Evolutionary conservation across 2,113 vertebrate species (phyloP).

Genomic region (Paracanthobrama guichenoti): DNA sequence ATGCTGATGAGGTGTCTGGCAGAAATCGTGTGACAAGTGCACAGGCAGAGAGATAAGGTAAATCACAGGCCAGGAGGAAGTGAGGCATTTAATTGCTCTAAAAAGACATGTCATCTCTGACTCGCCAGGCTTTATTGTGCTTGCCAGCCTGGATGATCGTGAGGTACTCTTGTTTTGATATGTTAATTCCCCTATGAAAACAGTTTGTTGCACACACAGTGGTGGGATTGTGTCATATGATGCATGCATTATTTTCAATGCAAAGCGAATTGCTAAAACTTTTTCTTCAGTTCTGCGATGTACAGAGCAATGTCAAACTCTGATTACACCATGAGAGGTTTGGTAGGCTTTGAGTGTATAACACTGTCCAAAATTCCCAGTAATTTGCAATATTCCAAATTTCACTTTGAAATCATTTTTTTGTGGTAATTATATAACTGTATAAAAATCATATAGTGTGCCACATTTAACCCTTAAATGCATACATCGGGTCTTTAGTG

Average conservation of each 20-base stretch:
- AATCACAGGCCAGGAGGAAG: constrained; percentile 68
- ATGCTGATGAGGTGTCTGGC: constrained; percentile 55
- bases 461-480: not conserved
- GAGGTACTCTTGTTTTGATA: constrained; percentile 65
- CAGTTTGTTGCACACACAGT: constrained; percentile 59
- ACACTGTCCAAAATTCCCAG: not conserved
- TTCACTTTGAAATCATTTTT: not conserved
- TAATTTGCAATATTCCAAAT: not conserved
- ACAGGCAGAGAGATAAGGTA: constrained; percentile 65
- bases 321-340: not conserved
- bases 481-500: no score
- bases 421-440: not conserved
- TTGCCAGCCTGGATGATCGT: constrained; percentile 66
- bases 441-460: not conserved
- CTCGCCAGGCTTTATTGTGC: constrained; percentile 59
- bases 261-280: not conserved
- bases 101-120: constrained; percentile 65
- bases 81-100: constrained; percentile 71
- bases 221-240: constrained; percentile 39
- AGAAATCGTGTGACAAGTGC: constrained; percentile 62
- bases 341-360: not conserved
- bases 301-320: not conserved
- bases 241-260: constrained; percentile 21
- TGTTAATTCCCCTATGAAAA: constrained; percentile 61
- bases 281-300: not conserved